Base-by-base conservation (phyloP, 2,888 invertebrate genomes). In the Drosophila paucipuncta region DNA sequence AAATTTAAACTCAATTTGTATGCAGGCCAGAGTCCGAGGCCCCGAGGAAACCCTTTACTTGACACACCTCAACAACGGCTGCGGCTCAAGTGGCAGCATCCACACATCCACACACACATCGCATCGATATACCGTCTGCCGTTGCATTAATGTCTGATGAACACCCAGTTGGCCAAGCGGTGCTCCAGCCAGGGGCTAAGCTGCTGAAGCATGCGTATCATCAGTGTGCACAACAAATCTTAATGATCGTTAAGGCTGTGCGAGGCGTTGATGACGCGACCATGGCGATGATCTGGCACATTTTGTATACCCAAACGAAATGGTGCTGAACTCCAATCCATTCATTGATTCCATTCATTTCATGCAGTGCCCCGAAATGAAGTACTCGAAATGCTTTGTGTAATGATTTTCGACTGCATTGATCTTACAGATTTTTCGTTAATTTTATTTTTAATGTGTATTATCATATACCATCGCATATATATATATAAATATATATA, bases 1-100 rank as follows among this genome's bases (percentile, higher is more conserved):
- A 89, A 85, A 88, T 85, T 85, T 85, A 84, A 84, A 82, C 84
- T 87, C 87, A 87, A 87, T 87, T 87, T 87, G 87, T 87, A 87
- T 87, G 87, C 89, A 89, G 81, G 77, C 86, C 79, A 78, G 74
- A 71, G 75, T 71, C 74, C 73, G 75, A 70, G 63, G 25, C 54
- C 39, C 63, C 66, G 76, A 84, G 89, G 82, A 88, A 91, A 88
- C 82, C 87, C 89, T 90, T 88, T 87, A 82, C 87, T 85, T 85
- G 91, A 85, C 90, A 91, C 90, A 91, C 91, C 91, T 89, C 81
- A 85, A 83, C 85, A 79, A 76, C 80, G 76, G 37, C 76, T 76
- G 80, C 70, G 71, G 62, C 80, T 87, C 83, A 87, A 87, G 87
- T 87, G 87, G 79, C 73, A 82, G 69, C 68, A 80, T 72, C 80